Evolutionary conservation across 2,888 invertebrate genomes (phyloP), one percentile per base, ranked within the genome.

Genomic region (Tortrix viridana): DNA sequence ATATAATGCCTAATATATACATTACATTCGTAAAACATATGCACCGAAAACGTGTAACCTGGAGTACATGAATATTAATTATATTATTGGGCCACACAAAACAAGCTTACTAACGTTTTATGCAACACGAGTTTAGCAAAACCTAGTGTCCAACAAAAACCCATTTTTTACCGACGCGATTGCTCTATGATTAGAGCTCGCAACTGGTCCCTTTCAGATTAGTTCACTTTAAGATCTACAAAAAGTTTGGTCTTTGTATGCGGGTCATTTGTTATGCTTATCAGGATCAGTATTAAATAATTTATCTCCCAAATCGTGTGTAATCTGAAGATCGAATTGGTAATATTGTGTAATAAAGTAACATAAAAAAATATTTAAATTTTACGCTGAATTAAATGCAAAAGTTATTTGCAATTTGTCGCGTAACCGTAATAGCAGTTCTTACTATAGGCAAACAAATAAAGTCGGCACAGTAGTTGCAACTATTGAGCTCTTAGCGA

Each of bases 201-300:
- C 60, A 64, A 64, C 54, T 41, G 58, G 55, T 60, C 64, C 49
- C 64, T 50, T 9, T 58, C n/a, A 49, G 60, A 66, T 64, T 65
- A 49, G 50, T 38, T 57, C 56, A 48, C 47, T 48, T 58, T 48
- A 12, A 47, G 48, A 57, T 56, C 6, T 43, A 37, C 57, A 63
- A 58, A 46, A 23, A 48, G 58, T 47, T 58, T 14, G 22, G 20
- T 48, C 41, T 50, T 56, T 50, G 49, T 38, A 56, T 56, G 43
- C 18, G 55, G 19, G 16, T 26, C 16, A 57, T 57, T 57, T 41
- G n/a, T 47, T 52, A 32, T 18, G 32, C 38, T 52, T 57, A 62
- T 52, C 62, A 16, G 37, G 6, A 41, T 60, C 47, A 12, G 4
- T 20, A 41, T 49, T 41, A 9, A 46, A 37, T 18, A 18, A 16